These are phyloP conservation scores for Peribatodes rhomboidaria DNA, from an alignment of 2,888 invertebrate genomes.

Conservation along the genomic window DNA sequence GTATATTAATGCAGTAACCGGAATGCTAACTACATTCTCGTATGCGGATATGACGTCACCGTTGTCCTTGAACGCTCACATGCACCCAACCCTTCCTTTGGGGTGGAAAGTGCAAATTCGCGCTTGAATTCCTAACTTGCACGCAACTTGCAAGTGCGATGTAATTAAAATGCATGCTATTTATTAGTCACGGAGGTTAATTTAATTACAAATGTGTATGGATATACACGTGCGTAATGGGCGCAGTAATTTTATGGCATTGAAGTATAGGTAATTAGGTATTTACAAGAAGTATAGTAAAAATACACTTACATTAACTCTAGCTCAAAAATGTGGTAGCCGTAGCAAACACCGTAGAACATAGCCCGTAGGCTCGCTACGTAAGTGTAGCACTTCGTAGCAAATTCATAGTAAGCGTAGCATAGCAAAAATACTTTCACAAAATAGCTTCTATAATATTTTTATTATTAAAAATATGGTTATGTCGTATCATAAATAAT, in stretches of 20 bases:
- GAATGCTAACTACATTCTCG: not conserved
- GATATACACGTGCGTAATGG: no score
- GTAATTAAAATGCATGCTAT: not conserved
- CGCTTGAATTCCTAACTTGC: conserved; percentile 4
- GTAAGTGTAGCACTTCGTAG: conserved; percentile 22
- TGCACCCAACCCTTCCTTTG: conserved; percentile 47
- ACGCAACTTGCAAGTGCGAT: conserved; percentile 14
- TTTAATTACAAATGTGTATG: not conserved
- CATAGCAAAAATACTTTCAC: conserved; percentile 6
- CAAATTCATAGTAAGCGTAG: conserved; percentile 8
- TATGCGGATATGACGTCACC: conserved; percentile 57
- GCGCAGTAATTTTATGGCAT: no score
- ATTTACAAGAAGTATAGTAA: no score
- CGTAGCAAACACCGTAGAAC: not conserved
- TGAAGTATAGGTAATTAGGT: no score
- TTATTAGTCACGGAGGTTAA: conserved; percentile 1
- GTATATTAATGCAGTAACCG: conserved; percentile 13
- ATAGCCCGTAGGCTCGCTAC: conserved; percentile 1
- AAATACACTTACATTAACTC: no score
- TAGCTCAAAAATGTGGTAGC: not conserved
- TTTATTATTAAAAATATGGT: conserved; percentile 22
- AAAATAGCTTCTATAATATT: conserved; percentile 3
- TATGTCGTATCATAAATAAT: conserved; percentile 21
- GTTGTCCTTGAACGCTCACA: conserved; percentile 62
- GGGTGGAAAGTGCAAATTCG: conserved; percentile 32